phyloP scores from a whole-genome alignment of 92 coral and sea anemone species.

The Siderastrea radians region DNA sequence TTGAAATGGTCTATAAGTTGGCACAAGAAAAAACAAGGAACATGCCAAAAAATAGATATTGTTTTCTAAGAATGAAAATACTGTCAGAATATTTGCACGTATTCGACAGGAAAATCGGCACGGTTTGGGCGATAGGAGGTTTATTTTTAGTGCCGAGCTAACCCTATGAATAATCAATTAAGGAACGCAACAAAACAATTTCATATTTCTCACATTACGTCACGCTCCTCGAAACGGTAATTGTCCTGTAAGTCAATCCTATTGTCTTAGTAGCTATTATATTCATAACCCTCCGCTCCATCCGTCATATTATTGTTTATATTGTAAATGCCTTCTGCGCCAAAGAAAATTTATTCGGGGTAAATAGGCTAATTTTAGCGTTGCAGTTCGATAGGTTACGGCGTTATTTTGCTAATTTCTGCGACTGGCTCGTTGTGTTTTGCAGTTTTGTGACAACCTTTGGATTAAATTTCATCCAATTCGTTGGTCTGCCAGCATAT shows the following conservation, averaged over 20 bases:
- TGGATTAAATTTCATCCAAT: slow-evolving; percentile 14
- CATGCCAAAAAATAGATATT: too few relatives aligned
- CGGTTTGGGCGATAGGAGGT: too few relatives aligned
- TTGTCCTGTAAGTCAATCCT: slow-evolving; percentile 6
- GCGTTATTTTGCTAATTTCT: slow-evolving; percentile 5
- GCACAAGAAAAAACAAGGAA: too few relatives aligned
- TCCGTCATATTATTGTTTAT: slow-evolving; percentile 13
- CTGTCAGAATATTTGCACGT: too few relatives aligned
- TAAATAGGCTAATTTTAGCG: background rate
- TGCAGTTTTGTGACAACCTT: slow-evolving; percentile 2
- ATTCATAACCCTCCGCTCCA: slow-evolving; percentile 11
- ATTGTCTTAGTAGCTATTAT: background rate
- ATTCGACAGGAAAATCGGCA: too few relatives aligned
- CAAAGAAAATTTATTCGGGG: slow-evolving; percentile 9
- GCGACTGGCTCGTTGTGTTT: background rate
- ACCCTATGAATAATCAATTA: slow-evolving; percentile 2
- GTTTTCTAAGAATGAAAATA: too few relatives aligned
- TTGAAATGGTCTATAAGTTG: too few relatives aligned
- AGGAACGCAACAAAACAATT: background rate
- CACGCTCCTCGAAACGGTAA: background rate
- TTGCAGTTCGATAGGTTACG: background rate
- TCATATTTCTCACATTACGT: slow-evolving; percentile 17
- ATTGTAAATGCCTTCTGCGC: slow-evolving; percentile 44
- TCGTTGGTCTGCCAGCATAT: background rate
- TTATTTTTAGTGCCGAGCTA: background rate